Percentiles rank a stretch among this genome's conserved stretches.
These are phyloP conservation scores for Catocala fraxini DNA, from an alignment of 2,888 invertebrate species.

Conservation along the genomic window DNA sequence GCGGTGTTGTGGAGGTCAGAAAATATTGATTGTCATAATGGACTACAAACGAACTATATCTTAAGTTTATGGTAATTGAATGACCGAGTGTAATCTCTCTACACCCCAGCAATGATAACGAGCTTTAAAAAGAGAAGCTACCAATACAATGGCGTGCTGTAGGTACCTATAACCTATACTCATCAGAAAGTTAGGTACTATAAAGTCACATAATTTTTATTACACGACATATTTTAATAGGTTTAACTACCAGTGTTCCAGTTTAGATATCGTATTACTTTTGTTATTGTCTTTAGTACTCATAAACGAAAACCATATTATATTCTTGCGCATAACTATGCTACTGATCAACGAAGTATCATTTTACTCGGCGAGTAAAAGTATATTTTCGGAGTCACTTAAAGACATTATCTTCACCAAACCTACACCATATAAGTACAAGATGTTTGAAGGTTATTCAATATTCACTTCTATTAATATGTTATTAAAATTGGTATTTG, in stretches of 20 bases:
- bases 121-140: neutral
- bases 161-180: no score
- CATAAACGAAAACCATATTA: constrained; percentile 27
- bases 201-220: constrained; percentile 12
- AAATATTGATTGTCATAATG: no score
- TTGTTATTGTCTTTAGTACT: constrained; percentile 32
- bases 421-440: neutral
- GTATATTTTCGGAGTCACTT: neutral
- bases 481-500: neutral
- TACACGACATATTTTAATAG: constrained; percentile 12
- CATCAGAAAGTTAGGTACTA: neutral
- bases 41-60: no score
- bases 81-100: no score
- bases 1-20: no score
- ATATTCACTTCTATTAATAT: neutral
- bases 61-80: no score
- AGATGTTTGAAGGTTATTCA: neutral
- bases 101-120: no score
- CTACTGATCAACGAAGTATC: constrained; percentile 41
- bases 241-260: constrained; percentile 16
- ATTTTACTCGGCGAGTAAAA: constrained; percentile 21
- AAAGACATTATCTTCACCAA: neutral
- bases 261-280: constrained; percentile 30
- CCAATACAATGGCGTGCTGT: neutral
- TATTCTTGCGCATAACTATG: constrained; percentile 13